Evolutionary conservation across 2,888 invertebrate genomes (phyloP), one percentile per base, ranked within the genome.

Genomic region (Ceriagrion tenellum): DNA sequence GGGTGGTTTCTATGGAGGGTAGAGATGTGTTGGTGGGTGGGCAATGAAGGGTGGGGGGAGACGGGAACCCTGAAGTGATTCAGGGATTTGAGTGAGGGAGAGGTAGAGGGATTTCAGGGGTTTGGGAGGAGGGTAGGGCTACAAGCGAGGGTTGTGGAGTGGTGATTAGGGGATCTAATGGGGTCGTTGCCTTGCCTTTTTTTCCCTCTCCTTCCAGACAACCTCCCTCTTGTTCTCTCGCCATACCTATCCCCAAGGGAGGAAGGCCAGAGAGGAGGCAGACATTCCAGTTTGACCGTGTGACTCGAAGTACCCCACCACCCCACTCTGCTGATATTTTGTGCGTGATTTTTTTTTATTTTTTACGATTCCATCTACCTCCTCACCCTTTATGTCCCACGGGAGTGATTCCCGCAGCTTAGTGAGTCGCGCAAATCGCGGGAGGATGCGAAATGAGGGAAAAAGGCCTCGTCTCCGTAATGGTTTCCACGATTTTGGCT

Each of bases 161-260:
- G 93, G 93, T 93, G 40, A 74, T 93, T 93, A 93, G 93, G 69
- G n/a, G 30, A n/a, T 56, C 93, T 93, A 93, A 93, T 93, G 93
- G 93, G 74, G 91, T 63, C 63, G 91, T 91, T 69, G 91, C 47
- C 89, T 89, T n/a, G 55, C 12, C n/a, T 55, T 89, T 89, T 89
- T 47, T 81, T 35, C n/a, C n/a, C 47, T 47, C 12, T 35, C 16
- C 16, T 26, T 35, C 81, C 35, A 47, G 47, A 47, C 47, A 4
- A 2, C 47, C 47, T 47, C 47, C 47, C 47, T 47, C 81, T 35
- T 81, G 81, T 81, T 35, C 81, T 35, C 81, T 35, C 81, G 26
- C 30, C 81, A 81, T 35, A 26, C 69, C 69, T 69, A 69, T 12
- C 81, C 69, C 81, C 26, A 8, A n/a, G 55, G 89, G 89, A 23